Evolutionary conservation across 2,888 invertebrate species (phyloP), one percentile per base, ranked within the genome.

Genomic region (Uropetala carovei): DNA sequence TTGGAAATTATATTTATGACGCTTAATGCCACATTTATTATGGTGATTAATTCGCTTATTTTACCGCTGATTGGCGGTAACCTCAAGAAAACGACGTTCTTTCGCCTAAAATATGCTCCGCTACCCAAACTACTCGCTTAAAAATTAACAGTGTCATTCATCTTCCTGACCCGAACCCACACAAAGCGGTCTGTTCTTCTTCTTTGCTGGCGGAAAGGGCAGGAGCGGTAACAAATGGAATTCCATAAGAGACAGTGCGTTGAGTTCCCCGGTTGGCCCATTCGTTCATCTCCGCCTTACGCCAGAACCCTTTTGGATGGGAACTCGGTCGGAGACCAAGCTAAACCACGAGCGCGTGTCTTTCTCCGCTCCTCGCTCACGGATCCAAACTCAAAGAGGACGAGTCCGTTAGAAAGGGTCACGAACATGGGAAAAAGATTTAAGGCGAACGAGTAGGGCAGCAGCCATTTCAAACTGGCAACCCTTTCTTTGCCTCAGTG

Each of bases 121-220:
- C 22, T 22, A 4, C 22, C 27, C 22, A 22, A 75, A 27, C 22
- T 75, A 75, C 75, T 75, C 75, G 27, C 75, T 75, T 75, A 75
- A 75, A 75, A 22, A 75, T 75, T 75, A 75, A 75, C 75, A 75
- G 22, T 75, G 11, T 27, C 75, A 75, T 75, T 27, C 27, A 75
- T 75, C 75, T 75, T 75, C 22, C 27, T 75, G 75, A 75, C 75
- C n/a, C 13, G 22, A 75, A 75, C 22, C 75, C 22, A 22, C 64
- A 18, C 64, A 14, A n/a, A 68, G 68, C 11, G 4, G 11, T 22
- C 27, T 18, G n/a, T 68, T 22, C 75, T 75, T 22, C 75, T 8
- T 75, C 9, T 22, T n/a, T 18, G 68, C 68, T 22, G 18, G 68
- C n/a, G 68, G 18, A 75, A 27, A 75, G 43, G 22, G 75, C 22